A percentile compares a stretch with the other conserved stretches of the same genome.
These are phyloP conservation scores for Manis crassicaudata DNA, from an alignment of 2,797 vertebrate species.

Conservation along the genomic window DNA sequence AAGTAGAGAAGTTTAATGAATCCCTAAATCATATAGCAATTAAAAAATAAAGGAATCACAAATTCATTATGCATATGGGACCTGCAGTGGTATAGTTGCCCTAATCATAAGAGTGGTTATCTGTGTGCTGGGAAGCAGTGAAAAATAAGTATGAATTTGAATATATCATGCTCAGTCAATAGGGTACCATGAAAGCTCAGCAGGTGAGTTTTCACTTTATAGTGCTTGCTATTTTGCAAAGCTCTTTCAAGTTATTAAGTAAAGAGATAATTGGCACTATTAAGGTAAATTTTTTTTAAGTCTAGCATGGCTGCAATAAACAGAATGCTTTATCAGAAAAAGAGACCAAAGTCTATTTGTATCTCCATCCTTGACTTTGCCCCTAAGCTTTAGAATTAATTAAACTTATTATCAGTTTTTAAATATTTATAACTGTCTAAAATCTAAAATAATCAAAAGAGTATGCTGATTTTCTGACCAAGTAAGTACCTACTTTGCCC, in stretches of 20 bases:
- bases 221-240: not conserved
- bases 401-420: not conserved
- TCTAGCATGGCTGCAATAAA: not conserved
- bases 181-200: not conserved
- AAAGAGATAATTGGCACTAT: not conserved
- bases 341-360: not conserved
- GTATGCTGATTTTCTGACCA: not conserved
- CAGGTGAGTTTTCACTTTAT: not conserved
- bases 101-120: not conserved
- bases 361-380: not conserved
- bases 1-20: not conserved
- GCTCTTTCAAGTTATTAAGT: conserved; percentile 5
- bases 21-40: not conserved
- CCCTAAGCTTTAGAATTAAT: not conserved
- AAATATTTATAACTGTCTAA: not conserved
- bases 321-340: not conserved
- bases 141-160: not conserved
- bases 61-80: not conserved
- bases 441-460: not conserved
- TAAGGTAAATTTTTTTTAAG: not conserved
- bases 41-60: not conserved
- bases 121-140: not conserved
- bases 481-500: not conserved
- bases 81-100: too few relatives aligned
- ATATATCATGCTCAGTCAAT: not conserved